A percentile compares a stretch with the other conserved stretches of the same genome.
These are phyloP conservation scores for Xiphias gladius DNA, from an alignment of 2,113 vertebrate genomes.

Conservation along the genomic window DNA sequence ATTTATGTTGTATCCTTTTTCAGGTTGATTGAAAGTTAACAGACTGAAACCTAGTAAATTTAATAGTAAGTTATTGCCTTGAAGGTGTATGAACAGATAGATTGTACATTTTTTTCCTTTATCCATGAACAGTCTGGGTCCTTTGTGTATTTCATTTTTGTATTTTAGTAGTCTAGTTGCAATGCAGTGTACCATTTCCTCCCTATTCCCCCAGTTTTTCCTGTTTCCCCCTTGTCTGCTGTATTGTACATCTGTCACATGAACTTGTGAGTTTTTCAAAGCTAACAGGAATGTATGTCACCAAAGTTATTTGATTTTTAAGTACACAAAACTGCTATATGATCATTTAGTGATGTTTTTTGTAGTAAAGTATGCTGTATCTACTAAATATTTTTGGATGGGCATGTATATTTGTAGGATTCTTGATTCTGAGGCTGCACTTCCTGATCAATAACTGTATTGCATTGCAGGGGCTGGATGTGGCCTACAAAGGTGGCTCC, in stretches of 20 bases:
- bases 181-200: not conserved
- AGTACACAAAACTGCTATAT: not conserved
- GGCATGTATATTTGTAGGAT: not conserved
- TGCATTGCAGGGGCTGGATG: not conserved
- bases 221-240: too few relatives aligned
- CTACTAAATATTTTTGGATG: not conserved
- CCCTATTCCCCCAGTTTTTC: too few relatives aligned
- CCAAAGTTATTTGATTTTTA: too few relatives aligned
- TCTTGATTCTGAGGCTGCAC: not conserved
- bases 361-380: not conserved
- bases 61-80: too few relatives aligned
- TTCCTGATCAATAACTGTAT: not conserved
- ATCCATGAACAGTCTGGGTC: not conserved
- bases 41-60: not conserved
- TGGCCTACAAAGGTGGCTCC: conserved; percentile 4
- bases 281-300: not conserved
- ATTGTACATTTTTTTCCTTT: not conserved
- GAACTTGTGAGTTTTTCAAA: not conserved
- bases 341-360: not conserved
- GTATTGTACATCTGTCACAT: not conserved
- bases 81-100: too few relatives aligned
- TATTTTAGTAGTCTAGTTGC: not conserved
- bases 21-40: not conserved
- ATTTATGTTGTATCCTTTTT: not conserved
- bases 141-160: not conserved